phyloP scores from a whole-genome alignment of 2,888 invertebrate genomes.

The Drosophila koepferae region DNA sequence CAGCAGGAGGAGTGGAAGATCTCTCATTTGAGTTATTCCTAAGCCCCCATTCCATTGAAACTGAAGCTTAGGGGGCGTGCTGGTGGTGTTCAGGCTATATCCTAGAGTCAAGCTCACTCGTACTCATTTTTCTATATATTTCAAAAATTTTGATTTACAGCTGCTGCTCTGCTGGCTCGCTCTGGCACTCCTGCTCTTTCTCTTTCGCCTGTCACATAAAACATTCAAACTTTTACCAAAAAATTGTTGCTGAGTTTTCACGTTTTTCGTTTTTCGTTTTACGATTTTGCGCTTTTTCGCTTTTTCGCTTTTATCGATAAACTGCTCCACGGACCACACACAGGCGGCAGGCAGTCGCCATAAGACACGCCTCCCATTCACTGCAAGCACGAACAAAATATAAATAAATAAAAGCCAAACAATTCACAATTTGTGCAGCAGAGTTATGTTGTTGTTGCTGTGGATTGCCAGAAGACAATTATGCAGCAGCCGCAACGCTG shows the following conservation, averaged over 20 bases:
- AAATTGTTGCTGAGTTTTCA: slow-evolving; percentile 1
- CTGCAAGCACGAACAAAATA: slow-evolving; percentile 22
- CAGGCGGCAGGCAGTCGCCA: slow-evolving; percentile 34
- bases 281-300: background rate
- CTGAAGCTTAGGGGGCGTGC: no score
- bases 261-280: slow-evolving; percentile 9
- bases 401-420: slow-evolving; percentile 33
- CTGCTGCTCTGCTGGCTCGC: background rate
- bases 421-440: slow-evolving; percentile 53
- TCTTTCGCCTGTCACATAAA: slow-evolving; percentile 47
- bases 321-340: slow-evolving; percentile 61
- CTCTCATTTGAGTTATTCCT: background rate
- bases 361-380: slow-evolving; percentile 58
- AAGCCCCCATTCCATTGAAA: no score
- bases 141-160: slow-evolving; percentile 36
- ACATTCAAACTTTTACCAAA: slow-evolving; percentile 54
- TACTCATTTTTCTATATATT: background rate
- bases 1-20: background rate
- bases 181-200: background rate
- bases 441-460: slow-evolving; percentile 12
- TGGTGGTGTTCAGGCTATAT: background rate
- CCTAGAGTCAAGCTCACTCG: background rate
- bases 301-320: slow-evolving; percentile 60
- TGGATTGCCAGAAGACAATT: slow-evolving; percentile 61
- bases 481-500: slow-evolving; percentile 21